phyloP scores from a whole-genome alignment of 2,113 vertebrate species.

The Centropristis striata region DNA sequence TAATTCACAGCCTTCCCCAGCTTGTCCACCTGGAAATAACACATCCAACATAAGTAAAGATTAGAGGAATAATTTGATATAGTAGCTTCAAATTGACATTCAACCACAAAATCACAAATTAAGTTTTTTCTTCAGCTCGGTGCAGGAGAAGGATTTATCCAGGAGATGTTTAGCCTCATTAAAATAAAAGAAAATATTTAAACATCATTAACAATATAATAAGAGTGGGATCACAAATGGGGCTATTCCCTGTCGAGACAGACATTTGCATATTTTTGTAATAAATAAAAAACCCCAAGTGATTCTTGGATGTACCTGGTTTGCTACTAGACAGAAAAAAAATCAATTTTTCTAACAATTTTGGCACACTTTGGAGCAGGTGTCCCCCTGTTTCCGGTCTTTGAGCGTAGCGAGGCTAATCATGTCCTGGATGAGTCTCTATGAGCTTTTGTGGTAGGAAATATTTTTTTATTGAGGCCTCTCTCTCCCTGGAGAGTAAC shows the following conservation, averaged over 20 bases:
- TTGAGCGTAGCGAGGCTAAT: no score
- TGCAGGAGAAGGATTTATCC: background rate
- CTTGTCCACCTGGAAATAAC: conserved; percentile 91
- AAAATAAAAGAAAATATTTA: no score
- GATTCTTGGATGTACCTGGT: background rate
- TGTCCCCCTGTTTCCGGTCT: no score
- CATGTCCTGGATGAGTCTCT: background rate
- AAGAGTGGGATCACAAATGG: background rate
- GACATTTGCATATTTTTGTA: background rate
- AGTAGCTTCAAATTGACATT: no score
- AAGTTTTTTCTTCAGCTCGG: background rate
- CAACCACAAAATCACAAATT: no score
- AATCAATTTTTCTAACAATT: background rate
- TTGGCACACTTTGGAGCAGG: background rate
- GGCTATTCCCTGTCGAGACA: no score
- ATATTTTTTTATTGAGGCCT: background rate
- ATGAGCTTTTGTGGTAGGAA: background rate
- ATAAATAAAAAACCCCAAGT: background rate
- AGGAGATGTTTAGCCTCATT: background rate
- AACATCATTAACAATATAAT: no score
- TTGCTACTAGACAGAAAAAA: background rate
- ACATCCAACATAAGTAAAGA: background rate
- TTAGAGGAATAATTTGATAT: background rate
- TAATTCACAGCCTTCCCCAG: conserved; percentile 98
- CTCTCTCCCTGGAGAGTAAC: background rate